Conservation (phyloP, 2,113 vertebrate genomes). For the Chlamydotis undulata region DNA sequence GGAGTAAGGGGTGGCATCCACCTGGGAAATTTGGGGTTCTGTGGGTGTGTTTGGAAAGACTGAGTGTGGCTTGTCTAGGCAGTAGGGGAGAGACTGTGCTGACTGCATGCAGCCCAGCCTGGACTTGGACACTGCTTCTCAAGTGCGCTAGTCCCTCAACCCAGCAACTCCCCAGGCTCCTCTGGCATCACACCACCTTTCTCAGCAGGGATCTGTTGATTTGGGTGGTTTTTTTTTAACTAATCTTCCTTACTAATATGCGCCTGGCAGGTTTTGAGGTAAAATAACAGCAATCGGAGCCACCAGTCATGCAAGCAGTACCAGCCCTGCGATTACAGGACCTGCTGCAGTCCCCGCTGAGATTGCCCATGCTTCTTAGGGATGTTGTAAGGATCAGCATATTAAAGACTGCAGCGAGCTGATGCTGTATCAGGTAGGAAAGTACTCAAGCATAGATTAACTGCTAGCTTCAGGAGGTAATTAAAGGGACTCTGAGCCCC, state of each 20-base stretch:
- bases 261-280: not conserved
- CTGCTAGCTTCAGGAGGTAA: not conserved
- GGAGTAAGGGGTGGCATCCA: not conserved
- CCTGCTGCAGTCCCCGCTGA: not conserved
- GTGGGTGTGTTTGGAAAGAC: not conserved
- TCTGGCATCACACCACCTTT: not conserved
- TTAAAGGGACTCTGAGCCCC: not conserved
- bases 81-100: not conserved
- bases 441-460: not conserved
- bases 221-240: not conserved
- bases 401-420: not conserved
- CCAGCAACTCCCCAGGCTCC: not conserved
- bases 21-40: not conserved
- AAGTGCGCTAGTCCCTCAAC: accelerated
- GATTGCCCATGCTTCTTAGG: not conserved
- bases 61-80: not conserved
- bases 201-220: not conserved
- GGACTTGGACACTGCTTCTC: not conserved
- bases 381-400: not conserved
- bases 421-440: not conserved
- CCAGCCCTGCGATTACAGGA: not conserved
- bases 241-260: not conserved
- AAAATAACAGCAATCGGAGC: not conserved
- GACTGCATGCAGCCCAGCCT: not conserved
- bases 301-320: not conserved